Evolutionary conservation across 2,888 invertebrate genomes (phyloP).

Genomic region (Pyrochroa serraticornis): DNA sequence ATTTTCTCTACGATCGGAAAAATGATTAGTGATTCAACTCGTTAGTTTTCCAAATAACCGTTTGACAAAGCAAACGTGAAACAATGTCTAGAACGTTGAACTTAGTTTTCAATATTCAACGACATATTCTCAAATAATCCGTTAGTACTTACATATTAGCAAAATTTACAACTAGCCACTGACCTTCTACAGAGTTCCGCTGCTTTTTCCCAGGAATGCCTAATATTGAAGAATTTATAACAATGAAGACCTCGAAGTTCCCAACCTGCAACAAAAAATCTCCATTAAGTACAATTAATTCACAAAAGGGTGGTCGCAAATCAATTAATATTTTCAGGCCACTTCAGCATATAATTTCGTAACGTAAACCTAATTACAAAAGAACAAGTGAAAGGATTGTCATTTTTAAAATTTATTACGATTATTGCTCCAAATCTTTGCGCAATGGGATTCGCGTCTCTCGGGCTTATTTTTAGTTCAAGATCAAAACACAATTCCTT

Average conservation of each 20-base stretch:
- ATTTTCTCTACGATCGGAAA: neutral
- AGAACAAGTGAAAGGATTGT: too few relatives aligned
- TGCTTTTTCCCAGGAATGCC: constrained; percentile 95
- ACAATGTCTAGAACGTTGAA: constrained; percentile 16
- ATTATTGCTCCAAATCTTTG: too few relatives aligned
- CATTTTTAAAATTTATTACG: too few relatives aligned
- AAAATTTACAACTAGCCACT: constrained; percentile 46
- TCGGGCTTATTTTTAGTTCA: too few relatives aligned
- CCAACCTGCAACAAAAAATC: constrained; percentile 77
- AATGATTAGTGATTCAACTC: neutral
- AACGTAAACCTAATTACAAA: too few relatives aligned
- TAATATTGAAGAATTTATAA: constrained; percentile 94
- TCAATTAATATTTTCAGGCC: too few relatives aligned
- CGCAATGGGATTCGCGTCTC: too few relatives aligned
- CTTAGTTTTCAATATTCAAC: constrained; percentile 19
- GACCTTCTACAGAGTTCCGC: constrained; percentile 94
- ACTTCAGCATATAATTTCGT: too few relatives aligned
- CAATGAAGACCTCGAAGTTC: constrained; percentile 89
- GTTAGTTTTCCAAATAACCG: neutral
- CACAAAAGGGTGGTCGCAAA: neutral
- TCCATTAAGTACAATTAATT: constrained; percentile 1
- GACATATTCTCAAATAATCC: constrained; percentile 8
- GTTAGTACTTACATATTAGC: constrained; percentile 16
- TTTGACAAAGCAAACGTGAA: constrained; percentile 2
- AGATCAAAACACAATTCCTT: neutral